Evolutionary conservation across 2,888 invertebrate genomes (phyloP).

Genomic region (Lasioglossum lativentre): DNA sequence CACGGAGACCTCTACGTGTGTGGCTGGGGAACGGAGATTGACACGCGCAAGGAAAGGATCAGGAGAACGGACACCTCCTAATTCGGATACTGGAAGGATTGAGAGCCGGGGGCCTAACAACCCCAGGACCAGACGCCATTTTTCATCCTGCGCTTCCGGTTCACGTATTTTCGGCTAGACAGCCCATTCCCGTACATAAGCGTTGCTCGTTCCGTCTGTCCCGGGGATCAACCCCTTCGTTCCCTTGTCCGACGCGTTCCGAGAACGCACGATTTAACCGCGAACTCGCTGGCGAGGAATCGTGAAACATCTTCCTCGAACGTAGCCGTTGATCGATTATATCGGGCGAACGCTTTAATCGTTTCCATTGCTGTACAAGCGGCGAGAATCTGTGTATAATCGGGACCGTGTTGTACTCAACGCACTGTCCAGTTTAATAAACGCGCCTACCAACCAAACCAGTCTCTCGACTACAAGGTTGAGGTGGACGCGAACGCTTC

Average conservation of each 20-base stretch:
- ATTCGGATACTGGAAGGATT: conserved; percentile 15
- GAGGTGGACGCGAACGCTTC: not conserved
- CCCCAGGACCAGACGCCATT: conserved; percentile 15
- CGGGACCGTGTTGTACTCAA: not conserved
- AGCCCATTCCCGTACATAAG: not conserved
- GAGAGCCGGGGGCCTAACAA: not conserved
- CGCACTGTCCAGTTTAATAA: not conserved
- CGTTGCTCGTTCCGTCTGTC: not conserved
- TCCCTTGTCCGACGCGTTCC: not conserved
- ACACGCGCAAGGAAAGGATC: conserved; percentile 64
- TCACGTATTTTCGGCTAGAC: conserved; percentile 10
- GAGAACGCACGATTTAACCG: not conserved
- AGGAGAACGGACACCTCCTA: conserved; percentile 53
- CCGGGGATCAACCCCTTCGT: not conserved
- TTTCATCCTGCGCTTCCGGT: conserved; percentile 23
- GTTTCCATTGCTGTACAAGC: not conserved
- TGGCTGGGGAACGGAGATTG: conserved; percentile 70
- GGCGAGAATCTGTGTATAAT: not conserved
- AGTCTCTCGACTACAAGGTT: not conserved
- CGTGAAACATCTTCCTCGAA: not conserved
- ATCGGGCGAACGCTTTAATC: not conserved
- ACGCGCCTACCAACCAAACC: conserved; percentile 1
- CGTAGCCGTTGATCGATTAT: not conserved
- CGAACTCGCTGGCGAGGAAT: not conserved
- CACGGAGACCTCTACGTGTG: conserved; percentile 74